Base-by-base conservation (phyloP, 2,797 vertebrate species). In the Gymnoscopelus braueri region DNA sequence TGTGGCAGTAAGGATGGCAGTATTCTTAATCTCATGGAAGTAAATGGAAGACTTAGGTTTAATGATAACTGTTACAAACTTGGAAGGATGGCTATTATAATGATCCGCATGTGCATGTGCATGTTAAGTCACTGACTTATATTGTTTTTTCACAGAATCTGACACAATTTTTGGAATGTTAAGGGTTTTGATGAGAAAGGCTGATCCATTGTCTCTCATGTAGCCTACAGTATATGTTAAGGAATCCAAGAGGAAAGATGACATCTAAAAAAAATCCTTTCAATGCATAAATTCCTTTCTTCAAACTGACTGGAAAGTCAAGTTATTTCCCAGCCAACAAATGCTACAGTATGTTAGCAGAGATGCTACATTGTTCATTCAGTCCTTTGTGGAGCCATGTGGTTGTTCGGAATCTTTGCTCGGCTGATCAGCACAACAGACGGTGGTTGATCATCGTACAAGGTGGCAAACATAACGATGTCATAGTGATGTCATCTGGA, bases 341-440 rank as follows among this genome's bases (percentile, higher is more conserved):
- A 93, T 94, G 94, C 94, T 94, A 95, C 92, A 91, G 80, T 88
- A 85, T 91, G 89, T 94, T 93, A 94, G 93, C 92, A 94, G 91
- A 93, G 89, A 93, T 94, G 94, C 94, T 95, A 94, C 94, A 94
- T 93, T 90, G 91, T 91, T 91, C 89, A 60, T 89, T 86, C 88
- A 77, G 88, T 92, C 90, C 85, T 79, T 84, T 67, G 75, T 88
- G 89, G 85, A 87, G 83, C 85, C 63, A 58, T 72, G 70, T 76
- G 71, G 64, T 63, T 55, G 59, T 56, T 71, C 64, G 5, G 77
- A 74, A 80, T 84, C 61, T 68, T 48, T 85, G 72, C 82, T 88
- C 88, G 89, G 86, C 87, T 79, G 77, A 79, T 83, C 85, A 77
- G 86, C 80, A 74, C 83, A 73, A 83, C 44, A 70, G 78, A 70